Conservation (phyloP, 2,888 invertebrate genomes). For the Orchesellides sinensis region DNA sequence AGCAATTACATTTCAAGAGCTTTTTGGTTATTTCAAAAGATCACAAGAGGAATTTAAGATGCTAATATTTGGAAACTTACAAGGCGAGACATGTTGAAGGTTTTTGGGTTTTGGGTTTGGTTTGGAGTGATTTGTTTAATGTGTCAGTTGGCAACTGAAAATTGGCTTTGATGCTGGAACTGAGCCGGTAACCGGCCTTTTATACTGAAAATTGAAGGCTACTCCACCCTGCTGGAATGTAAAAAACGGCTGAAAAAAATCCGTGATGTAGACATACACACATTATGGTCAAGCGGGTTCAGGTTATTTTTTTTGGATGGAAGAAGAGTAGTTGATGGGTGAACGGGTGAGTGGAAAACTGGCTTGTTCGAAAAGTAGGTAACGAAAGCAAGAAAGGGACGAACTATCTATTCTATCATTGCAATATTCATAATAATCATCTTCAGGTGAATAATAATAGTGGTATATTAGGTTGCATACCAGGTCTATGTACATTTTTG, state of each 20-base stretch:
- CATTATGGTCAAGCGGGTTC: slow-evolving; percentile 21
- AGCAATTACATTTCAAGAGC: not conserved
- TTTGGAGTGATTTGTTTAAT: slow-evolving; percentile 28
- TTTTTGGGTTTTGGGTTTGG: slow-evolving; percentile 40
- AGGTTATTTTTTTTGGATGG: slow-evolving; percentile 20
- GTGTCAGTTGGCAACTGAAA: slow-evolving; percentile 55
- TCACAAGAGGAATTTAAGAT: not conserved
- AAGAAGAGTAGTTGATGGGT: slow-evolving; percentile 14
- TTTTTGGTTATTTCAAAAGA: too few relatives aligned
- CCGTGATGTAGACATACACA: slow-evolving; percentile 19
- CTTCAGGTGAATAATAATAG: too few relatives aligned
- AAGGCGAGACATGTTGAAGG: slow-evolving; percentile 61
- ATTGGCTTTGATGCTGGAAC: slow-evolving; percentile 34
- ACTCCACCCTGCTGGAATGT: slow-evolving; percentile 39
- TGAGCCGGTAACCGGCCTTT: not conserved
- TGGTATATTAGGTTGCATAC: too few relatives aligned
- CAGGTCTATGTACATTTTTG: too few relatives aligned
- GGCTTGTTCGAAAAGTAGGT: not conserved
- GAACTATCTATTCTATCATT: slow-evolving; percentile 31
- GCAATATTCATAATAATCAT: not conserved
- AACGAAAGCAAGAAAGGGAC: slow-evolving; percentile 4
- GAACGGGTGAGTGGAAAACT: not conserved
- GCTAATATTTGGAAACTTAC: slow-evolving; percentile 23
- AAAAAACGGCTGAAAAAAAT: slow-evolving; percentile 27
- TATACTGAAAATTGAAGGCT: slow-evolving; percentile 24